Evolutionary conservation across 64 coral and sea anemone genomes (phyloP).

Genomic region (Catalaphyllia jardinei): DNA sequence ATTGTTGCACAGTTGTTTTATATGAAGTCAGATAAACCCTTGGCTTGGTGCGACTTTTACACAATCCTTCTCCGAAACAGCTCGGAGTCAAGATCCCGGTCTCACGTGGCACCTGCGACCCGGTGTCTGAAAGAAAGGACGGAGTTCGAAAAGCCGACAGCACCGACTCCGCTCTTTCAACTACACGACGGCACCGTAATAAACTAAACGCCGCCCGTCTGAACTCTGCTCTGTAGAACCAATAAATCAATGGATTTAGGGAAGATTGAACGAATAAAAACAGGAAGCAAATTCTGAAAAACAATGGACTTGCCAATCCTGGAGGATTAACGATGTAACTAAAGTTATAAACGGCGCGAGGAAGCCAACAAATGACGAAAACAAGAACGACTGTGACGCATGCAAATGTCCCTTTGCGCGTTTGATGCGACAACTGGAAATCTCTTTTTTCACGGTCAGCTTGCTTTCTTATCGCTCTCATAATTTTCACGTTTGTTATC

Average conservation of each 20-base stretch:
- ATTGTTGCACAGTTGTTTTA: too few species aligned
- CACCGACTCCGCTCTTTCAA: neutral
- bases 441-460: neutral
- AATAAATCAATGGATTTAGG: constrained; percentile 63
- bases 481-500: constrained; percentile 45
- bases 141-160: neutral
- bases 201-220: constrained; percentile 42
- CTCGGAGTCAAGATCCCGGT: too few species aligned
- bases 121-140: neutral
- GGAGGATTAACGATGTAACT: constrained; percentile 16
- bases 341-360: constrained; percentile 55
- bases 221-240: constrained; percentile 71
- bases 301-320: constrained; percentile 29
- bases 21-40: too few species aligned
- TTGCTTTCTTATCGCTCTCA: constrained; percentile 49
- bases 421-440: neutral
- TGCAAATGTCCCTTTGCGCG: constrained; percentile 56
- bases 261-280: constrained; percentile 71
- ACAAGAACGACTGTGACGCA: constrained; percentile 52
- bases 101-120: neutral
- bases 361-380: constrained; percentile 78
- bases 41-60: neutral
- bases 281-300: constrained; percentile 52
- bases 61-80: neutral
- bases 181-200: neutral